These are phyloP conservation scores for Desmodus rotundus DNA, from an alignment of 2,113 vertebrate genomes.

Conservation along the genomic window DNA sequence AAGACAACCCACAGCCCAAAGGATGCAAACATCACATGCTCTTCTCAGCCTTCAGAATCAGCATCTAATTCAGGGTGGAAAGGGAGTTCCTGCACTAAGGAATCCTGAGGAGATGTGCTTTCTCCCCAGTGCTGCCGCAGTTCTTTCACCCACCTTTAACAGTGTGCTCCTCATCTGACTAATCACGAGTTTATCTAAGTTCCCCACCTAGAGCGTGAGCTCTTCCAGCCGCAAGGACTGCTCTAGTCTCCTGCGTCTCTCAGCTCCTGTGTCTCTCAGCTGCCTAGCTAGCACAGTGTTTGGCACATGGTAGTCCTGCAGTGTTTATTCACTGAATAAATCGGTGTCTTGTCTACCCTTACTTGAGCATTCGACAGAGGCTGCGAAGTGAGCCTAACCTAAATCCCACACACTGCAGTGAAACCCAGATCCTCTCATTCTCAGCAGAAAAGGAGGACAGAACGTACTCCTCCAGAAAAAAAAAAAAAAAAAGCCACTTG, in stretches of 20 bases:
- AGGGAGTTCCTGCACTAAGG: neutral
- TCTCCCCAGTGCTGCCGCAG: neutral
- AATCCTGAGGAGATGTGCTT: neutral
- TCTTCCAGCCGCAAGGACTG: neutral
- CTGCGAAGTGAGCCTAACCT: constrained; percentile 47
- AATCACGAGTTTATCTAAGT: neutral
- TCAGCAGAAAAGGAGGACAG: constrained; percentile 61
- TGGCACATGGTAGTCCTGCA: neutral
- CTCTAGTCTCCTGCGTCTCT: neutral
- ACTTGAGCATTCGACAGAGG: neutral
- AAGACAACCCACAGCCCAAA: neutral
- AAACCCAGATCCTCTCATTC: neutral
- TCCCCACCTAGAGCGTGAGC: neutral
- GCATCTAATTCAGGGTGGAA: neutral
- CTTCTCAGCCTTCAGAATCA: neutral
- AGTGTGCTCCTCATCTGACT: neutral
- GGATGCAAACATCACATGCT: neutral
- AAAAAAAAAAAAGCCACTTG: constrained; percentile 55
- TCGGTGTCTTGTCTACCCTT: neutral
- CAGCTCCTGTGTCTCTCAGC: neutral
- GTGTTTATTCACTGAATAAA: neutral
- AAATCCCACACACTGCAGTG: constrained; percentile 33
- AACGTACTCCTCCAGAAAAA: constrained; percentile 36
- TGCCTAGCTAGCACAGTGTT: neutral
- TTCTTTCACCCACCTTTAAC: neutral